Evolutionary conservation across 53 echinoderm and acorn worm genomes (phyloP).

Genomic region (Actinopyga echinites): DNA sequence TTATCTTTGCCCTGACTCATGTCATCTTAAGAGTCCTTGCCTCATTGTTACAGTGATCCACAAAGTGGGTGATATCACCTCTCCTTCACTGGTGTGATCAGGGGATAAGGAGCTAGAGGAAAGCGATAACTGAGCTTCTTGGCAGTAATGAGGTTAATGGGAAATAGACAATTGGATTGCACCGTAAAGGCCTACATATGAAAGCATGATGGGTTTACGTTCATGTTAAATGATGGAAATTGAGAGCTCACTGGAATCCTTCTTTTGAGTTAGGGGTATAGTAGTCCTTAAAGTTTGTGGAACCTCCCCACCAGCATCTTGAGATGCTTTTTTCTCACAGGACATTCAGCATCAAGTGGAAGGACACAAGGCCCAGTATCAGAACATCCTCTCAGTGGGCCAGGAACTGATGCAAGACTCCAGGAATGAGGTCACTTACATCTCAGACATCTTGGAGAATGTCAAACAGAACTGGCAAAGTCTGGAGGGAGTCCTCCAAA

Average conservation of each 20-base stretch:
- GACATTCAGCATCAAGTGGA: conserved; percentile 87
- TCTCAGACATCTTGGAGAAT: conserved; percentile 88
- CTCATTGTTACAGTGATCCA: too few relatives aligned
- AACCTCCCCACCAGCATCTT: neutral
- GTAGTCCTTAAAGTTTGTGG: neutral
- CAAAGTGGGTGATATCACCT: too few relatives aligned
- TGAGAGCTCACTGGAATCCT: neutral
- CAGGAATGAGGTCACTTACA: conserved; percentile 83
- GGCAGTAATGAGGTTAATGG: too few relatives aligned
- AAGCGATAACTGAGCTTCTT: too few relatives aligned
- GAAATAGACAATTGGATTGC: too few relatives aligned
- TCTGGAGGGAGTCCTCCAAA: conserved; percentile 70
- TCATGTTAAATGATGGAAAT: neutral
- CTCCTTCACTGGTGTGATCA: too few relatives aligned
- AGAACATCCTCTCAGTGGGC: conserved; percentile 83
- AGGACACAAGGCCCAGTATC: conserved; percentile 74
- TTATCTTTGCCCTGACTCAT: too few relatives aligned
- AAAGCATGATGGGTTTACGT: too few relatives aligned
- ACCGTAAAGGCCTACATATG: too few relatives aligned
- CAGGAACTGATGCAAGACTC: conserved; percentile 81
- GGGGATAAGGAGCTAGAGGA: too few relatives aligned
- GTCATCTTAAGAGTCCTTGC: too few relatives aligned
- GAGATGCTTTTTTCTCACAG: conserved; percentile 4
- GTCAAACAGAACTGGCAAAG: conserved; percentile 84
- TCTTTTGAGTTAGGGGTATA: neutral